Evolutionary conservation across 2,888 invertebrate species (phyloP).

Genomic region (Acrobasis suavella): DNA sequence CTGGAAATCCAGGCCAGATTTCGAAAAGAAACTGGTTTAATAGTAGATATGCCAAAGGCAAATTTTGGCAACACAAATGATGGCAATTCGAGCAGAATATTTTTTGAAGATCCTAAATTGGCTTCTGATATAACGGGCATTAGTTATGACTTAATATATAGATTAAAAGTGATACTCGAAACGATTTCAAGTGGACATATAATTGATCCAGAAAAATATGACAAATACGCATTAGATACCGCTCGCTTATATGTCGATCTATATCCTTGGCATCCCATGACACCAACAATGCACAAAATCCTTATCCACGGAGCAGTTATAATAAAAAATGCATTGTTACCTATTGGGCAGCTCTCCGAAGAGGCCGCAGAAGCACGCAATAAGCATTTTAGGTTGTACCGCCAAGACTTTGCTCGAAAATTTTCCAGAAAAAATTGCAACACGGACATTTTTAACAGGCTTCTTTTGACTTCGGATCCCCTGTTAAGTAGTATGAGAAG

Average conservation of each 20-base stretch:
- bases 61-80: constrained; percentile 38
- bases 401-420: constrained; percentile 38
- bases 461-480: constrained; percentile 23
- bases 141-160: constrained; percentile 36
- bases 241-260: constrained; percentile 39
- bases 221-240: constrained; percentile 36
- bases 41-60: constrained; percentile 41
- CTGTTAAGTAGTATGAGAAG: constrained; percentile 14
- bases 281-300: constrained; percentile 45
- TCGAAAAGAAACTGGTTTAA: constrained; percentile 36
- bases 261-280: constrained; percentile 46
- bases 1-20: constrained; percentile 32
- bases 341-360: constrained; percentile 10
- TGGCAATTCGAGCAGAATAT: constrained; percentile 43
- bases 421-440: constrained; percentile 34
- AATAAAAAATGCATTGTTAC: constrained; percentile 40
- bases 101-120: constrained; percentile 41
- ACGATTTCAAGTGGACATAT: constrained; percentile 36
- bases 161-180: constrained; percentile 45
- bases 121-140: constrained; percentile 22
- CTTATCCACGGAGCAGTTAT: constrained; percentile 42
- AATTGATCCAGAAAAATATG: constrained; percentile 32
- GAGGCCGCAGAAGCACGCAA: constrained; percentile 31
- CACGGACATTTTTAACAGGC: constrained; percentile 26
- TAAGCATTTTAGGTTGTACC: constrained; percentile 38